phyloP scores from a whole-genome alignment of 2,113 vertebrate genomes.

The Stercorarius parasiticus region DNA sequence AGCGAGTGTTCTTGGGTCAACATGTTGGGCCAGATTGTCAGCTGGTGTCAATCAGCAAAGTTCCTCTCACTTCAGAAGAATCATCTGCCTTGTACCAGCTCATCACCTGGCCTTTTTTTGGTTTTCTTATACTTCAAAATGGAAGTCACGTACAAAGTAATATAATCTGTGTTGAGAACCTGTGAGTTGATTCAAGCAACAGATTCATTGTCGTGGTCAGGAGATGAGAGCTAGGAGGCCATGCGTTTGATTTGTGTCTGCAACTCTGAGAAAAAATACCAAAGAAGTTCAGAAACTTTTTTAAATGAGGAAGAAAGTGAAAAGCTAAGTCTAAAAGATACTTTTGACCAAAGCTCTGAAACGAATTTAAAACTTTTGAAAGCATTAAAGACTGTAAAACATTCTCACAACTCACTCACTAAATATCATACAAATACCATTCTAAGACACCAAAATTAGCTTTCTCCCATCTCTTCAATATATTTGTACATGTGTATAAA shows the following conservation, averaged over 20 bases:
- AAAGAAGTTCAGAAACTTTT: neutral
- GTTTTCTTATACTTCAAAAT: neutral
- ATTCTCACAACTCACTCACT: neutral
- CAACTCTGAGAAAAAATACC: neutral
- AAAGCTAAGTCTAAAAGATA: neutral
- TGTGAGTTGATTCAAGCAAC: neutral
- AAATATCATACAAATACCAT: neutral
- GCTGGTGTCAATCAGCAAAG: neutral
- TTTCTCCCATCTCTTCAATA: neutral
- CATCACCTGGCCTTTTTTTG: neutral
- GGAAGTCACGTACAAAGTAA: neutral
- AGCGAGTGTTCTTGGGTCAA: neutral
- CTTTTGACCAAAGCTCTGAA: neutral
- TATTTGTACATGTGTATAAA: neutral
- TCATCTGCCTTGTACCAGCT: neutral
- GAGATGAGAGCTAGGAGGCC: neutral
- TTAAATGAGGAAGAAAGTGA: neutral
- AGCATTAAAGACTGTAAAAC: neutral
- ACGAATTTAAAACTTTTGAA: neutral
- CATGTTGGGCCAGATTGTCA: neutral
- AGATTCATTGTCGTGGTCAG: neutral
- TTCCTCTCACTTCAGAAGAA: neutral
- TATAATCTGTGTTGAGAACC: neutral
- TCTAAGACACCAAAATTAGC: neutral
- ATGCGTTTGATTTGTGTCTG: neutral